phyloP scores from a whole-genome alignment of 2,797 vertebrate genomes.

The Tokudaia tokunoshimensis region DNA sequence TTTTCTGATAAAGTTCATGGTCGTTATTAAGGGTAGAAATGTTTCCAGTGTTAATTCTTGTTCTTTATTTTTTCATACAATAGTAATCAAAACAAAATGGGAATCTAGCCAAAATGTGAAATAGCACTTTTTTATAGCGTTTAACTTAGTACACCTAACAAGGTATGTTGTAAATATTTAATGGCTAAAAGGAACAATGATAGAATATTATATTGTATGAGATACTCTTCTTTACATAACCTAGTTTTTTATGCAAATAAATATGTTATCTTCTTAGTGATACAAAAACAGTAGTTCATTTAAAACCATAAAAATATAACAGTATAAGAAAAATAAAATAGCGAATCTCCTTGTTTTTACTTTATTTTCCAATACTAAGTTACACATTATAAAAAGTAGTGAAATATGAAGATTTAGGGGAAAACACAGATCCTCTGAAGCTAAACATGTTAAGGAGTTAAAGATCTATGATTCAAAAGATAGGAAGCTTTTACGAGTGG shows the following conservation, averaged over 20 bases:
- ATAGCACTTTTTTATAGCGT: background rate
- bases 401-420: background rate
- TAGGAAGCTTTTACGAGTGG: background rate
- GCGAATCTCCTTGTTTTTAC: background rate
- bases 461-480: background rate
- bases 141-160: background rate
- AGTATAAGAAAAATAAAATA: background rate
- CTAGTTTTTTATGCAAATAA: background rate
- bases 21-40: constrained; percentile 28
- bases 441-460: background rate
- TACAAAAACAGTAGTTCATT: background rate
- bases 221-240: background rate
- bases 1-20: constrained; percentile 63
- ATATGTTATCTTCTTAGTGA: background rate
- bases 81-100: constrained; percentile 73
- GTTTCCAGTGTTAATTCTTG: background rate
- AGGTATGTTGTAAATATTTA: background rate
- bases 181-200: background rate
- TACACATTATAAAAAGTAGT: background rate
- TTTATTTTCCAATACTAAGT: constrained; percentile 28
- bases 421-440: background rate
- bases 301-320: background rate
- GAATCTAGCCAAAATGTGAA: background rate
- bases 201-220: background rate
- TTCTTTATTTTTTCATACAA: background rate